These are phyloP conservation scores for Arrhamphus sclerolepis DNA, from an alignment of 2,797 vertebrate species.

Conservation along the genomic window DNA sequence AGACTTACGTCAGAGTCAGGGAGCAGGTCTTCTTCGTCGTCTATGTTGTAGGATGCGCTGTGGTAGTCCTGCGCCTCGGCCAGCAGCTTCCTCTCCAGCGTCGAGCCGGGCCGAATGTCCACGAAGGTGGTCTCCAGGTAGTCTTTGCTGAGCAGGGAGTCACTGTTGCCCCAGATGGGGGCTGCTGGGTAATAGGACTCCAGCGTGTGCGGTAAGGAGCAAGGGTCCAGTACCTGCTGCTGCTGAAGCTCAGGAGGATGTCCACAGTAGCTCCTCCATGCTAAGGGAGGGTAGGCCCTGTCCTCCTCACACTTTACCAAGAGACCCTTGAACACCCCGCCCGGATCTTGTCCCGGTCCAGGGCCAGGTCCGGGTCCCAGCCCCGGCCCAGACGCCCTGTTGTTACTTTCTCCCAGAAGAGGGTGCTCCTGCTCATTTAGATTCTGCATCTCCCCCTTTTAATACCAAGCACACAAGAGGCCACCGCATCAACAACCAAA, in stretches of 20 bases:
- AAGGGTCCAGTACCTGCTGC: slow-evolving; percentile 84
- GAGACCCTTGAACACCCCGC: slow-evolving; percentile 70
- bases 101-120: slow-evolving; percentile 77
- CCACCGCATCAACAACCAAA: slow-evolving; percentile 57
- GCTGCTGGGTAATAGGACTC: slow-evolving; percentile 76
- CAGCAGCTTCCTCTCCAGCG: slow-evolving; percentile 80
- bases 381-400: slow-evolving; percentile 21
- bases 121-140: slow-evolving; percentile 87
- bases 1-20: slow-evolving; percentile 81
- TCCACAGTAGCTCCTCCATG: slow-evolving; percentile 74
- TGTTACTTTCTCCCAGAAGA: slow-evolving; percentile 77
- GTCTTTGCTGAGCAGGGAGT: slow-evolving; percentile 81
- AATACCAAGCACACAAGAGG: slow-evolving; percentile 32
- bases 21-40: slow-evolving; percentile 84
- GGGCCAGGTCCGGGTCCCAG: slow-evolving; percentile 20
- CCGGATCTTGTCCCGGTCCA: slow-evolving; percentile 38
- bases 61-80: slow-evolving; percentile 81
- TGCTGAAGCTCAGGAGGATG: slow-evolving; percentile 74
- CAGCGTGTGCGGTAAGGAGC: slow-evolving; percentile 78
- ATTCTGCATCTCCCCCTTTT: slow-evolving; percentile 79
- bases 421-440: slow-evolving; percentile 86
- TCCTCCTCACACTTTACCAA: slow-evolving; percentile 81
- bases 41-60: slow-evolving; percentile 83
- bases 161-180: slow-evolving; percentile 76
- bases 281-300: slow-evolving; percentile 68